These are phyloP conservation scores for Papilio elwesi DNA, from an alignment of 2,888 invertebrate species.

Conservation along the genomic window DNA sequence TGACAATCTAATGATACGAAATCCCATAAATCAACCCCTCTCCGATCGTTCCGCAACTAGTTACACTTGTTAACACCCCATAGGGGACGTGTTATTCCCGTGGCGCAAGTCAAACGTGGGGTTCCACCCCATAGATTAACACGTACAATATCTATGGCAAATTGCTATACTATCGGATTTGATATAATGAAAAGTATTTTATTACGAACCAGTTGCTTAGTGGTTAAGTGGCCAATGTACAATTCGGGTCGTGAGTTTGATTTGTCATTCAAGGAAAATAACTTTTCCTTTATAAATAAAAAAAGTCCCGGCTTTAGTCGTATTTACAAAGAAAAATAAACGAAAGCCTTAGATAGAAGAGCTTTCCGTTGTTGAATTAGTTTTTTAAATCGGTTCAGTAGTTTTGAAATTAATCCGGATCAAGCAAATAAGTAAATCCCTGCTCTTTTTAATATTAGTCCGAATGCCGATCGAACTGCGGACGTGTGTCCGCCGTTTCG, in stretches of 20 bases:
- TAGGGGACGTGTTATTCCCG: conserved; percentile 26
- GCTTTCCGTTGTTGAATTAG: too few species aligned
- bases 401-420: not conserved
- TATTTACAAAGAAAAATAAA: not conserved
- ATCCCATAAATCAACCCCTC: conserved; percentile 1
- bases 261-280: too few species aligned
- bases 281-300: too few species aligned
- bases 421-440: too few species aligned
- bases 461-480: too few species aligned
- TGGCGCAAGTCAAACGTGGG: conserved; percentile 19
- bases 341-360: too few species aligned
- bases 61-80: conserved; percentile 28
- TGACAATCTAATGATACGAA: not conserved
- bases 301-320: not conserved
- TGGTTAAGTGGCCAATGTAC: too few species aligned
- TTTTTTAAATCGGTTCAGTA: not conserved
- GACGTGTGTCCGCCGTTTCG: too few species aligned
- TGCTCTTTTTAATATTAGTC: too few species aligned
- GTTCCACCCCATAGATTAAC: conserved; percentile 16
- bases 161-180: conserved; percentile 17
- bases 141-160: conserved; percentile 16
- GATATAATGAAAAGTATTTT: not conserved
- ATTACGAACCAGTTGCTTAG: too few species aligned
- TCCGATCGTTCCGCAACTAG: not conserved
- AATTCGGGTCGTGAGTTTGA: too few species aligned